Evolutionary conservation across 2,113 vertebrate species (phyloP).

Genomic region (Phasianus colchicus): DNA sequence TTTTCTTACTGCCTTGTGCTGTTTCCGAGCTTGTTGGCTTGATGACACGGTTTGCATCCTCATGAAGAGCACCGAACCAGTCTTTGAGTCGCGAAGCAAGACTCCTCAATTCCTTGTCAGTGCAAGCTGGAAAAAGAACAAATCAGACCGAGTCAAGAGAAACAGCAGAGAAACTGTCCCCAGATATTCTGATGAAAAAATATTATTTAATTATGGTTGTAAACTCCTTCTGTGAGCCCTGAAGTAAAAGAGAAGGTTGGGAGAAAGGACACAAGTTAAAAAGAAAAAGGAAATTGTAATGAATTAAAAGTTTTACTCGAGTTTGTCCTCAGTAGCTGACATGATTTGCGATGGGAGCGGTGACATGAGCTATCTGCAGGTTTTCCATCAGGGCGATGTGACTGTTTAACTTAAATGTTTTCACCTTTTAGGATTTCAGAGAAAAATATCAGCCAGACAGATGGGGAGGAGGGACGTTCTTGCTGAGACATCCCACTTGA

Average conservation of each 20-base stretch:
- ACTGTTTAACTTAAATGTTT: background rate
- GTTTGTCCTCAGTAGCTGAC: background rate
- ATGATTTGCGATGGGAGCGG: background rate
- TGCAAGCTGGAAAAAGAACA: slow-evolving; percentile 83
- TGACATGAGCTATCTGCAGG: background rate
- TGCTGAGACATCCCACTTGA: background rate
- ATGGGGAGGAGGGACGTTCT: slow-evolving; percentile 12
- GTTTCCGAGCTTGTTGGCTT: slow-evolving; percentile 86
- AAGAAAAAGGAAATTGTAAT: background rate
- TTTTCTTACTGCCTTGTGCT: slow-evolving; percentile 88
- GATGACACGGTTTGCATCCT: slow-evolving; percentile 92
- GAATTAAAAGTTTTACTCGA: background rate
- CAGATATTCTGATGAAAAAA: background rate
- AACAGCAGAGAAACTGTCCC: background rate
- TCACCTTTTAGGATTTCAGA: slow-evolving; percentile 44
- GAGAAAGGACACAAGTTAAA: background rate
- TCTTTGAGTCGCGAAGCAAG: slow-evolving; percentile 93
- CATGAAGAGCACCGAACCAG: slow-evolving; percentile 94
- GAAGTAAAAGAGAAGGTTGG: background rate
- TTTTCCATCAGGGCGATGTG: background rate
- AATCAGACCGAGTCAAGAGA: slow-evolving; percentile 23
- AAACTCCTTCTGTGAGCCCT: slow-evolving; percentile 3
- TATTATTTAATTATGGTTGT: background rate
- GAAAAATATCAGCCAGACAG: slow-evolving; percentile 31
- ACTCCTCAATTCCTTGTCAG: slow-evolving; percentile 89